A percentile compares a stretch with the other conserved stretches of the same genome.
phyloP scores from a whole-genome alignment of 2,888 invertebrate genomes.

The Pimpla rufipes region DNA sequence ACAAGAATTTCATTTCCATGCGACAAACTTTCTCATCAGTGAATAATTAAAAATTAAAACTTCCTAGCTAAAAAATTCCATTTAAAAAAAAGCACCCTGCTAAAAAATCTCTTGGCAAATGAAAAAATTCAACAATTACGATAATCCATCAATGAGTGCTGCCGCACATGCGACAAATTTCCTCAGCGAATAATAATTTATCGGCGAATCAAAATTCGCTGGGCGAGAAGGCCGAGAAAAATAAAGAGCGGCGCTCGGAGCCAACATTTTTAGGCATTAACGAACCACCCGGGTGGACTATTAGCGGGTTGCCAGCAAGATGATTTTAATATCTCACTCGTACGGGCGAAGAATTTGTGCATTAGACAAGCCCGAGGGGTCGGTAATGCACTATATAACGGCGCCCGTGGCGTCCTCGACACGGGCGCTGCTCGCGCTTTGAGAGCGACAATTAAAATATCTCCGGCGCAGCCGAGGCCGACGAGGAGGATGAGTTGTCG shows the following conservation, averaged over 20 bases:
- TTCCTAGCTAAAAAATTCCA: too few species aligned
- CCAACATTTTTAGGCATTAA: constrained; percentile 71
- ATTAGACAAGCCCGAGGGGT: constrained; percentile 71
- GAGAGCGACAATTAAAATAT: constrained; percentile 83
- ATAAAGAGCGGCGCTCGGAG: constrained; percentile 31
- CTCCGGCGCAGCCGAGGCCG: constrained; percentile 76
- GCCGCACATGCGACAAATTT: not conserved
- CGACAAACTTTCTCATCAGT: not conserved
- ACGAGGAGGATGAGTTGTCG: constrained; percentile 55
- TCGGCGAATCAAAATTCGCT: not conserved
- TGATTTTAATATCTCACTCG: constrained; percentile 77
- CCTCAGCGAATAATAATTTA: not conserved
- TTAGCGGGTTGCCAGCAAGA: constrained; percentile 75
- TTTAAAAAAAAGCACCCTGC: too few species aligned
- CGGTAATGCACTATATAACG: constrained; percentile 43
- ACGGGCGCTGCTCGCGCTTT: constrained; percentile 71
- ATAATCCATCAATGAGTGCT: too few species aligned
- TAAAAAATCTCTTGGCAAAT: too few species aligned
- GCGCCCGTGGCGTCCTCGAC: constrained; percentile 58
- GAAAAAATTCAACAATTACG: too few species aligned
- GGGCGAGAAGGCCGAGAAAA: constrained; percentile 15
- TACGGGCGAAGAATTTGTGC: constrained; percentile 78
- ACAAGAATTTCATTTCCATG: too few species aligned
- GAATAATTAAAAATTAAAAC: too few species aligned
- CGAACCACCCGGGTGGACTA: constrained; percentile 71